Evolutionary conservation across 2,797 vertebrate genomes (phyloP).

Genomic region (Tenualosa thibaudeaui): DNA sequence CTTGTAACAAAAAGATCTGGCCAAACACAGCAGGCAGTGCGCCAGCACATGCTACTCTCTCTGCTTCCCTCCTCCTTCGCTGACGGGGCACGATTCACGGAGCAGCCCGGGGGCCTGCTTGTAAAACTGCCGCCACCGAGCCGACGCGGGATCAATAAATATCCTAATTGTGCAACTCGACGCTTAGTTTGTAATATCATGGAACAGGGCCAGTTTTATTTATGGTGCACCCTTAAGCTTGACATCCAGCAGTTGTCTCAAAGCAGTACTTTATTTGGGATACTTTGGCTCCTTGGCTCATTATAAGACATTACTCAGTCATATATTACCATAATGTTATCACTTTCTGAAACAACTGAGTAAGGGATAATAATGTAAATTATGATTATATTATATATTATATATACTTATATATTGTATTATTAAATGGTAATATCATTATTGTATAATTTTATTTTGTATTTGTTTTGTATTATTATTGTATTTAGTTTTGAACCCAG

Average conservation of each 20-base stretch:
- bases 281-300: not conserved
- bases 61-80: not conserved
- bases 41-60: conserved; percentile 69
- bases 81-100: conserved; percentile 11
- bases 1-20: conserved; percentile 75
- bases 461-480: no score
- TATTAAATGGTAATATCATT: no score
- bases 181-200: not conserved
- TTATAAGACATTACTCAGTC: no score
- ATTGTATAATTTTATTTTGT: no score
- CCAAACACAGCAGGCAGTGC: conserved; percentile 61
- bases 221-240: not conserved
- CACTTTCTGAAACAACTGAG: no score
- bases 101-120: not conserved
- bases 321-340: no score
- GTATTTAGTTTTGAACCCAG: no score
- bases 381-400: no score
- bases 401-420: no score
- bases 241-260: not conserved
- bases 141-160: not conserved
- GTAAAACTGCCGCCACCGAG: conserved; percentile 2
- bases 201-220: not conserved
- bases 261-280: not conserved
- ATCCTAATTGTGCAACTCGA: conserved; percentile 10
- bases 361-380: no score